Base-by-base conservation (phyloP, 2,888 invertebrate species). In the Epinotia demarniana region DNA sequence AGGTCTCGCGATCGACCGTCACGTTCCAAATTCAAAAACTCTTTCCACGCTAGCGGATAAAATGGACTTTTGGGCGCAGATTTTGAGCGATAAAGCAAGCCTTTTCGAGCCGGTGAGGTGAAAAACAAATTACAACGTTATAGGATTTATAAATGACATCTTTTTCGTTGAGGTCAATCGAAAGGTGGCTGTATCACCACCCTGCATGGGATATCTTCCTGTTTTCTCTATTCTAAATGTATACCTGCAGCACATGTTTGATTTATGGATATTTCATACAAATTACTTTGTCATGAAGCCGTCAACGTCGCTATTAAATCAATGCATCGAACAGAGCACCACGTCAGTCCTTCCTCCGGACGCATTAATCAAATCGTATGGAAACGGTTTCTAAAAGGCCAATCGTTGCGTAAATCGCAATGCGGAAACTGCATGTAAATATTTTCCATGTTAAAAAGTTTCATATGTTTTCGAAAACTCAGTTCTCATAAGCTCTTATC, bases 321-420 rank as follows among this genome's bases (percentile, higher is more conserved):
- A 61, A 73, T 73, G 49, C 66, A 67, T 53, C 46, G 64, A 58
- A 64, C 75, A 75, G 61, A 66, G 46, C 62, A 70, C 70, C 43
- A 43, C 75, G 53, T 75, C 75, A 66, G 72, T 75, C 71, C 67
- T 27, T 74, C 64, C 60, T 60, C 61, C 58, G 71, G 72, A 72
- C 43, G 66, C 71, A 75, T 75, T 72, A 72, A 75, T 75, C 75
- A 75, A 75, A 66, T 27, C n/a, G 46, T 18, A 67, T 67, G 75
- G 71, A 72, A 72, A 62, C 75, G 55, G 71, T 75, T 73, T 67
- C 61, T 75, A 75, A 75, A 75, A 53, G 58, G 64, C 69, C 23
- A 69, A 69, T 69, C 58, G 69, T 69, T 69, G 69, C 69, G 60
- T 69, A 69, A 69, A 57, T 43, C 53, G 69, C 53, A 23, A 53